Evolutionary conservation across 1,140 invertebrate genomes (phyloP).

Genomic region (Zaprionus lachaisei): DNA sequence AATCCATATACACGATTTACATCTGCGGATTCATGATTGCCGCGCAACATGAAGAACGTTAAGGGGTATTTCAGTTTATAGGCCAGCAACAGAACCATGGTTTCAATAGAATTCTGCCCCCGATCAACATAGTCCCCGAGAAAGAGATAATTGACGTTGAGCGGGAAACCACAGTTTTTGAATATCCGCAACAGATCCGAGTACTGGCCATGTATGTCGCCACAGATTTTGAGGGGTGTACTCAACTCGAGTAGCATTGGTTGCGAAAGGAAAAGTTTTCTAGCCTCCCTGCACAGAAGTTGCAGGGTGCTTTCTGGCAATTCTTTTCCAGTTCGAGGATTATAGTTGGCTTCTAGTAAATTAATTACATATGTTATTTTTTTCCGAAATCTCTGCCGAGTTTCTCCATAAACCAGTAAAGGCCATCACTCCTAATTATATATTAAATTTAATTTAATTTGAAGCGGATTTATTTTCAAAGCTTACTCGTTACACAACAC

Average conservation of each 20-base stretch:
- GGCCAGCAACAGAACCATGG: slow-evolving; percentile 26
- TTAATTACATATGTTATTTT: slow-evolving; percentile 2
- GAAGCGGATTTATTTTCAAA: slow-evolving; percentile 3
- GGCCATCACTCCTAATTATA: slow-evolving; percentile 14
- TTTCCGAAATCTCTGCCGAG: neutral
- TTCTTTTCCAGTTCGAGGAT: neutral
- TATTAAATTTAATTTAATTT: slow-evolving; percentile 2
- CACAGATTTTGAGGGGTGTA: slow-evolving; percentile 32
- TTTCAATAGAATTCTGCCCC: slow-evolving; percentile 22
- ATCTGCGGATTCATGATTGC: slow-evolving; percentile 36
- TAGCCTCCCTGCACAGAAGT: slow-evolving; percentile 6
- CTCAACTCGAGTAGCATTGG: slow-evolving; percentile 31
- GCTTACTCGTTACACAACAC: slow-evolving; percentile 17
- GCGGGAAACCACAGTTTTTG: slow-evolving; percentile 21
- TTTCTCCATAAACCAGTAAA: neutral
- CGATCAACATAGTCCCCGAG: slow-evolving; percentile 42
- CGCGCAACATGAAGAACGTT: slow-evolving; percentile 29
- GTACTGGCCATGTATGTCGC: slow-evolving; percentile 38
- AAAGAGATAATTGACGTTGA: slow-evolving; percentile 22
- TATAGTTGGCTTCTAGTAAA: neutral
- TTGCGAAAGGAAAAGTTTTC: slow-evolving; percentile 13
- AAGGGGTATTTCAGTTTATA: slow-evolving; percentile 30
- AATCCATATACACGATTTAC: slow-evolving; percentile 36
- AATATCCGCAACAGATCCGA: slow-evolving; percentile 34
- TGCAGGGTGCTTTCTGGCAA: neutral